Percentiles rank a stretch among this genome's conserved stretches.
Conservation (phyloP, 2,797 vertebrate genomes). For the Clarias platycephalus region DNA sequence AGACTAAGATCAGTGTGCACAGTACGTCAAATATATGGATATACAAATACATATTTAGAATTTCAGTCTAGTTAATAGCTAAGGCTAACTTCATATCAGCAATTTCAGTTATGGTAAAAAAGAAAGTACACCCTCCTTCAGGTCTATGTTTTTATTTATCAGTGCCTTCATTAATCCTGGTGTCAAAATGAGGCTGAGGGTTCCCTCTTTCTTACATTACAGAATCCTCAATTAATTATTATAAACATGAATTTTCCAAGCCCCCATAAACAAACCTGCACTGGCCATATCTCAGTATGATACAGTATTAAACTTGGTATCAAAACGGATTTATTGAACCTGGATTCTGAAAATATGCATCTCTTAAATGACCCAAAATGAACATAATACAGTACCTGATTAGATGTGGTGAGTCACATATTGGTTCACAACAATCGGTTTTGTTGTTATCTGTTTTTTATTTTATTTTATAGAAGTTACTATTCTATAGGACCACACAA, state of each 20-base stretch:
- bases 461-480: not conserved
- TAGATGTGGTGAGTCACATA: no score
- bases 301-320: no score
- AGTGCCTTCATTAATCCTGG: not conserved
- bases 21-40: not conserved
- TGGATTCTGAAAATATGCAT: no score
- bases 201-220: no score
- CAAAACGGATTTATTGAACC: no score
- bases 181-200: no score
- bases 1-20: not conserved
- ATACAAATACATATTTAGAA: not conserved
- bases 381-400: no score
- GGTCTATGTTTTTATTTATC: not conserved
- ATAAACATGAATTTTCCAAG: no score
- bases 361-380: no score
- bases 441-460: not conserved
- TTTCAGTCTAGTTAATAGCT: not conserved
- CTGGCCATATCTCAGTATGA: no score
- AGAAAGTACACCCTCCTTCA: not conserved
- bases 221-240: no score
- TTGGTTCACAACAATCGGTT: not conserved
- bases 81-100: not conserved
- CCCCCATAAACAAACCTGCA: no score
- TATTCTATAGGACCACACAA: not conserved
- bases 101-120: not conserved